A percentile compares a stretch with the other conserved stretches of the same genome.
These are phyloP conservation scores for Sebastes hubbsi DNA, from an alignment of 2,797 vertebrate species.

Conservation along the genomic window DNA sequence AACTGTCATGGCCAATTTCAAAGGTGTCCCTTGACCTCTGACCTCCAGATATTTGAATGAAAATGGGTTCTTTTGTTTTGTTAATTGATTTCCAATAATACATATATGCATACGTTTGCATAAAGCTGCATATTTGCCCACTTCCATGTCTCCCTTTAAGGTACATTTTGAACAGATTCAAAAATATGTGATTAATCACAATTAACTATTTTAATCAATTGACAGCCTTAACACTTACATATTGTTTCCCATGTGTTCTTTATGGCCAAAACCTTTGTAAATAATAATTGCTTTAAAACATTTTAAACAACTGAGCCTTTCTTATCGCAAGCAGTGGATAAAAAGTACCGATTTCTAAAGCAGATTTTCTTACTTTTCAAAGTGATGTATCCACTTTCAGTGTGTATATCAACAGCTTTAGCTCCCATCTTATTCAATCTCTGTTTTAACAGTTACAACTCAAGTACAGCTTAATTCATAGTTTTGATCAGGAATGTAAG, in stretches of 20 bases:
- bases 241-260: background rate
- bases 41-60: no score
- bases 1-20: no score
- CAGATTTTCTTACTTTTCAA: background rate
- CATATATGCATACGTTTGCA: no score
- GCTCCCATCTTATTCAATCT: background rate
- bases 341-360: background rate
- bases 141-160: no score
- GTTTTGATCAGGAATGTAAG: constrained; percentile 48
- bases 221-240: no score
- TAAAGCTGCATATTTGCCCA: no score
- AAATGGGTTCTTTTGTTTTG: no score
- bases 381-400: background rate
- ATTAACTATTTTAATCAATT: no score
- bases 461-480: constrained; percentile 35
- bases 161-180: no score
- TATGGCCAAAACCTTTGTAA: background rate
- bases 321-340: background rate
- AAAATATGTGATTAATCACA: no score
- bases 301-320: background rate
- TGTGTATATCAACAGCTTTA: background rate
- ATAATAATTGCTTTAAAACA: background rate
- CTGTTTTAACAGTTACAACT: constrained; percentile 26
- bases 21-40: no score
- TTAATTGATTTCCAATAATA: no score